Evolutionary conservation across 2,888 invertebrate genomes (phyloP).

Genomic region (Belgica antarctica): DNA sequence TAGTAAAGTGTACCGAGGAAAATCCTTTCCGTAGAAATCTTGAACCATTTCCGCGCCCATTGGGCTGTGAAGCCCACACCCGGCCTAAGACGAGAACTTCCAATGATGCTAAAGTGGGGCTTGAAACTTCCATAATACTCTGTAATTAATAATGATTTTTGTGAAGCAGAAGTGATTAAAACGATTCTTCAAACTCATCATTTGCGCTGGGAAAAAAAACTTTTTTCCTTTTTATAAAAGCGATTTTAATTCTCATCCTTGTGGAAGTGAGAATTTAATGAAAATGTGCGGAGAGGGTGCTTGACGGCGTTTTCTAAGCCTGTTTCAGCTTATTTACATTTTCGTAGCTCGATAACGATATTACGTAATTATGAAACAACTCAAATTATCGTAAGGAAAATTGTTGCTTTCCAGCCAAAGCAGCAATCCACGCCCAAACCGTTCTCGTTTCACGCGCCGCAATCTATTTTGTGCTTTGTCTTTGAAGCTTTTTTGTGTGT

Average conservation of each 20-base stretch:
- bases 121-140: not conserved
- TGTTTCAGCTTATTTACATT: not conserved
- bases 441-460: not conserved
- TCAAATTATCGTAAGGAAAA: constrained; percentile 19
- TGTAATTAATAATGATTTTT: constrained; percentile 24
- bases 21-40: too few relatives aligned
- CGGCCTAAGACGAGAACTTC: too few relatives aligned
- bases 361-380: not conserved
- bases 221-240: not conserved
- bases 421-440: not conserved
- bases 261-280: not conserved
- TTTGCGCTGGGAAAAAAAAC: too few relatives aligned
- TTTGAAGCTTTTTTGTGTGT: constrained; percentile 5
- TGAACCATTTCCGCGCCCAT: too few relatives aligned
- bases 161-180: constrained; percentile 5
- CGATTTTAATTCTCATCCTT: not conserved
- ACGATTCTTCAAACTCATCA: not conserved
- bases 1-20: too few relatives aligned
- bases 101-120: too few relatives aligned
- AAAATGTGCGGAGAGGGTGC: not conserved
- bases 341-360: not conserved
- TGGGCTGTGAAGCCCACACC: too few relatives aligned
- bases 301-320: not conserved
- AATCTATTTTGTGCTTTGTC: constrained; percentile 7
- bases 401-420: not conserved